Base-by-base conservation (phyloP, 2,113 vertebrate genomes). In the Phaetusa simplex region DNA sequence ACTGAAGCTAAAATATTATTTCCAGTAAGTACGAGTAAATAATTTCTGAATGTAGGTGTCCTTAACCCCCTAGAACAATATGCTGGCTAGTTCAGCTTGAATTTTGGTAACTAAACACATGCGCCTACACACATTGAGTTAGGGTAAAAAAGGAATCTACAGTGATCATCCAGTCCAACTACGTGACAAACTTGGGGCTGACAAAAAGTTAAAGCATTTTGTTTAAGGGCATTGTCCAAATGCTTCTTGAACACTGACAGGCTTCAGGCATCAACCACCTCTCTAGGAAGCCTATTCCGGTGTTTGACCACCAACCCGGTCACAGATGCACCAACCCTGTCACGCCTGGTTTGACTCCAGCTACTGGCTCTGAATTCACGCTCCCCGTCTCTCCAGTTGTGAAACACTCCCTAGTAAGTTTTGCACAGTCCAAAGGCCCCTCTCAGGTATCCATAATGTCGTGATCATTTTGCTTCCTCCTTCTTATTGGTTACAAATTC, bases 331-430 rank as follows among this genome's bases (percentile, higher is more conserved):
- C 17, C 47, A 71, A 29, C 23, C 8, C 10, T 49, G 49, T 61
- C 62, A 53, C 1, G 3, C 7, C 23, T 45, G 12, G 8, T 73
- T 23, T 81, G 24, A 27, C 53, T 62, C 17, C 34, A 26, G 30
- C 74, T 74, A 61, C 29, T 34, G 21, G 24, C n/a, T 34, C 61
- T 81, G 61, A 67, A 55, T 74, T 81, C 29, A 36, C 8, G 30
- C 20, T 45, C 6, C 29, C 1, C 0, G 8, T 21, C 5, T 81
- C n/a, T 74, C 47, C 29, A 32, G 29, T 22, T 65, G 34, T 0
- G 1, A 30, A 81, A 20, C n/a, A 24, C 15, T 58, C 6, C 4
- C 8, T 59, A 52, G 5, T 47, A 52, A 71, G 19, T 71, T 65
- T 77, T 72, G 6, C 12, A 36, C 24, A 61, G 17, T 42, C 29